Conservation (phyloP, 1,140 invertebrate species). For the Cataglyphis hispanica region DNA sequence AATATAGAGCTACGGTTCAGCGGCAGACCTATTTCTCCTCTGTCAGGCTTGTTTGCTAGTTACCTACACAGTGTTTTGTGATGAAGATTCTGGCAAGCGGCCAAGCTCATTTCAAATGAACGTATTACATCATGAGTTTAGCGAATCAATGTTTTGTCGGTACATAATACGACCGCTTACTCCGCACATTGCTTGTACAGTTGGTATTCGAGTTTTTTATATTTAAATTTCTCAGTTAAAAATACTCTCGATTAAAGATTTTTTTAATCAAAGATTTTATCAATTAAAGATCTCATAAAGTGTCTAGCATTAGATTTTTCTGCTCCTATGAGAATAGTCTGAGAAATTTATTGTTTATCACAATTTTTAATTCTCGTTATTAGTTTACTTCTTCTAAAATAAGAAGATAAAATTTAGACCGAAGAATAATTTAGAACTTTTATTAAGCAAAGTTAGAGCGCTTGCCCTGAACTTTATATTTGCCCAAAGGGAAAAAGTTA, state of each 20-base stretch:
- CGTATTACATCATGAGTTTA: constrained; percentile 84
- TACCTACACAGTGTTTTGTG: constrained; percentile 82
- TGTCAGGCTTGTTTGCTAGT: constrained; percentile 78
- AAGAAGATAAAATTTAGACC: neutral
- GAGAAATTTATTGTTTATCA: neutral
- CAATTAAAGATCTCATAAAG: neutral
- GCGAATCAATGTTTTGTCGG: constrained; percentile 83
- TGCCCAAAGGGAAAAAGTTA: constrained; percentile 24
- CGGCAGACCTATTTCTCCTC: constrained; percentile 81
- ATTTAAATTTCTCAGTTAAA: neutral
- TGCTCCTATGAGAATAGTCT: neutral
- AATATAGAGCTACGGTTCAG: constrained; percentile 75
- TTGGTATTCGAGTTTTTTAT: neutral
- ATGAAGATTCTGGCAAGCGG: constrained; percentile 80
- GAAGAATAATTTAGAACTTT: constrained; percentile 36
- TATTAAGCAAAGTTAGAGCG: constrained; percentile 14
- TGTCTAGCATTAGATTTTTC: neutral
- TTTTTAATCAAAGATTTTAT: too few relatives aligned
- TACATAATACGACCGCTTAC: constrained; percentile 61
- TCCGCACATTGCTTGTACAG: neutral
- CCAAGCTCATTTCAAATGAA: constrained; percentile 84
- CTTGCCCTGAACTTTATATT: constrained; percentile 44
- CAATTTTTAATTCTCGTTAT: constrained; percentile 5
- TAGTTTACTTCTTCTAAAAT: constrained; percentile 17
- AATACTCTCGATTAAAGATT: too few relatives aligned